These are phyloP conservation scores for Ricordea florida DNA, from an alignment of 92 coral and sea anemone genomes.

Conservation along the genomic window DNA sequence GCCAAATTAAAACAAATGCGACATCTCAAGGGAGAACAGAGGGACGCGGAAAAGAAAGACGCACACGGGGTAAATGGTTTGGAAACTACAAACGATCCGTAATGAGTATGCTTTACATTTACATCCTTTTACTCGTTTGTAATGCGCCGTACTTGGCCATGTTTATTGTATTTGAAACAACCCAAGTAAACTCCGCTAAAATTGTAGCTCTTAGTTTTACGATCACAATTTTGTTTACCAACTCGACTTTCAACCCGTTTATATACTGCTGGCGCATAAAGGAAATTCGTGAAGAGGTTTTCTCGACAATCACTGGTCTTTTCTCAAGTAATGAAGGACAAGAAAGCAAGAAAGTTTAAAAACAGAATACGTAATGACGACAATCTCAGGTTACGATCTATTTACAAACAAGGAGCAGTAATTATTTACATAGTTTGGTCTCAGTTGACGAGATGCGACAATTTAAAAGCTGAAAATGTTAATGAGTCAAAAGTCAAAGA, in stretches of 20 bases:
- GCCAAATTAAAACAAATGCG: neutral
- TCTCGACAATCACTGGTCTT: neutral
- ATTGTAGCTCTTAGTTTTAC: constrained; percentile 5
- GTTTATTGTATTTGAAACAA: constrained; percentile 21
- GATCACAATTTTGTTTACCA: constrained; percentile 7
- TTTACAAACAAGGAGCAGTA: no score
- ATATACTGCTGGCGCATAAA: constrained; percentile 34
- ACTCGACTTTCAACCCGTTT: constrained; percentile 24
- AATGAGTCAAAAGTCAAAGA: no score
- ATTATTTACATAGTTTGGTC: no score
- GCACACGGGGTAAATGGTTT: neutral
- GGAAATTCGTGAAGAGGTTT: constrained; percentile 20
- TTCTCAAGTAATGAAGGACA: neutral
- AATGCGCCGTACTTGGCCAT: constrained; percentile 25
- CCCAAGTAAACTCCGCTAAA: neutral
- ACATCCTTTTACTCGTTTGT: neutral
- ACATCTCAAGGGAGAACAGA: neutral
- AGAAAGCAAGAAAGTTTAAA: neutral
- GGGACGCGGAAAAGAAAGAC: neutral
- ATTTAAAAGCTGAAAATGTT: no score
- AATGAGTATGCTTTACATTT: constrained; percentile 14
- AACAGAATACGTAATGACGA: neutral
- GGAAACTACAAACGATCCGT: constrained; percentile 30
- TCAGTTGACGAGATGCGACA: no score
- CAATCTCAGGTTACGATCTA: no score